phyloP scores from a whole-genome alignment of 2,888 invertebrate species.

The Thyatira batis region DNA sequence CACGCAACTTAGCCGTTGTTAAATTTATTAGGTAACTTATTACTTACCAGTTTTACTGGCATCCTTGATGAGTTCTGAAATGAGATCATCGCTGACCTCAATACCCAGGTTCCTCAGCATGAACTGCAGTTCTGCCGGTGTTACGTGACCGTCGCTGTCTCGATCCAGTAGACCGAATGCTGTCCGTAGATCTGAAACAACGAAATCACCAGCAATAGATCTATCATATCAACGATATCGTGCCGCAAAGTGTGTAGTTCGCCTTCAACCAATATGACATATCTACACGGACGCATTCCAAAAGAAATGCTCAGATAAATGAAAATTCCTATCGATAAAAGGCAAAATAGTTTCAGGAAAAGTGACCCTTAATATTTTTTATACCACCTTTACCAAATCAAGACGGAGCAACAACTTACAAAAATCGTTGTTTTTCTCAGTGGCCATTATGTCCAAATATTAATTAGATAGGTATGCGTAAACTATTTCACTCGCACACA shows the following conservation, averaged over 20 bases:
- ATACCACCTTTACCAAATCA: conserved; percentile 6
- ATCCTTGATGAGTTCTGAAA: conserved; percentile 87
- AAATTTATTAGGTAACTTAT: not conserved
- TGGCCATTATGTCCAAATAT: not conserved
- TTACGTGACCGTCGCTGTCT: conserved; percentile 90
- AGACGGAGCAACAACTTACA: conserved; percentile 66
- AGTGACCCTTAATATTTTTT: conserved; percentile 2
- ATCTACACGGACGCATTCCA: conserved; percentile 3
- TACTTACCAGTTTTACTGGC: conserved; percentile 87
- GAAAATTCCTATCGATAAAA: conserved; percentile 2
- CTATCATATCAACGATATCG: conserved; percentile 7
- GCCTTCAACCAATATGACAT: not conserved
- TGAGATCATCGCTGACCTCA: conserved; percentile 87
- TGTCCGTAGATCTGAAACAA: conserved; percentile 86
- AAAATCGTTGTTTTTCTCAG: conserved; percentile 63
- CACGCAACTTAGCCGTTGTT: too few relatives aligned
- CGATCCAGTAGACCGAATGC: conserved; percentile 90
- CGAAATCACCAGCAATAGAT: conserved; percentile 9
- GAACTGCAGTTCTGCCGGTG: conserved; percentile 88
- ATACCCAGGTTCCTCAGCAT: conserved; percentile 91
- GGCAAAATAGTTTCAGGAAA: not conserved
- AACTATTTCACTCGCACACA: too few relatives aligned
- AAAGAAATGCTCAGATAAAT: conserved; percentile 2
- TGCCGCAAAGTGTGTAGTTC: not conserved
- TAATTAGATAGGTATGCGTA: too few relatives aligned